Base-by-base conservation (phyloP, 2,797 vertebrate species). In the Melanotaenia maccullochi region DNA sequence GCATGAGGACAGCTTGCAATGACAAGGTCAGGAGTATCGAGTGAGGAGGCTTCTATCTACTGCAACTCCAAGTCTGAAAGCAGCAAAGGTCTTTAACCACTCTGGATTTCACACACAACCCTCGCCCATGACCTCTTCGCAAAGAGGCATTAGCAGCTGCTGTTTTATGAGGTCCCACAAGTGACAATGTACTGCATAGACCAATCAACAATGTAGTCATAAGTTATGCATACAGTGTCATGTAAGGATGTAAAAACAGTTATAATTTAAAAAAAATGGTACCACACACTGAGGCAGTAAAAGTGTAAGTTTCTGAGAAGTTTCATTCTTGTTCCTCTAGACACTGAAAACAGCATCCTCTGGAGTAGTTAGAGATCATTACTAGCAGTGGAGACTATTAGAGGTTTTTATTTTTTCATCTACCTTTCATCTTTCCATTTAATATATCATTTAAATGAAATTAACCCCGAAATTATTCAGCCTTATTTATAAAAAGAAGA, bases 101-200 rank as follows among this genome's bases (percentile, higher is more conserved):
- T 30, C 54, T 59, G 84, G 85, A 88, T 83, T 90, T 89, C 87
- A 85, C 83, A 86, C 82, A 66, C 79, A 77, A 65, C 67, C 66
- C 81, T 69, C 56, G 8, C 66, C 70, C 55, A 12, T 59, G 82
- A 89, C 90, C 89, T 84, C 68, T 9, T 69, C 73, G 78, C 78
- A 79, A 60, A 64, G 77, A 78, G 54, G 85, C 72, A 81, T 92
- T 92, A 92, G 69, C 91, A 87, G 90, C 89, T 92, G 90, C 80
- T 24, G 32, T 81, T 91, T 93, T 90, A 92, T 42, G 83, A 92
- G 86, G 74, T 90, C 78, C 65, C 59, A 77, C 54, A 85, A 63
- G 90, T 83, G 85, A 83, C 83, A 78, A 86, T 60, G 73, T 51
- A 66, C 60, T 36, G 69, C 38, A 58, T 69, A 75, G 66, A 79